A percentile compares a stretch with the other conserved stretches of the same genome.
These are phyloP conservation scores for Aphrocallistes beatrix DNA, from an alignment of 37 sponge, comb jelly and placozoan genomes.

Conservation along the genomic window DNA sequence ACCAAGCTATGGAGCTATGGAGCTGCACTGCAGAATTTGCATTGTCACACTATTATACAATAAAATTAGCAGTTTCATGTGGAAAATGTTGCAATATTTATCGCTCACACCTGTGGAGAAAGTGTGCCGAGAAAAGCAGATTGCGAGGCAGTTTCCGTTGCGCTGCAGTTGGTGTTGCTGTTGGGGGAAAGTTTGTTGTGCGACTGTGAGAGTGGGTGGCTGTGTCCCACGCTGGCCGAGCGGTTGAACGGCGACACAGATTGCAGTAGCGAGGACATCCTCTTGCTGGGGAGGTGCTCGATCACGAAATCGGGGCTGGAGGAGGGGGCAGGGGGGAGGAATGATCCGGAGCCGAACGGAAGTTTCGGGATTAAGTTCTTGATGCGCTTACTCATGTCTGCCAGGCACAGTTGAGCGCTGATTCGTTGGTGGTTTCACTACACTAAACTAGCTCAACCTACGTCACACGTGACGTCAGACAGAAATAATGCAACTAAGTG, in stretches of 20 bases:
- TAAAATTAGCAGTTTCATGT: not conserved
- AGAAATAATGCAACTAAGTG: no score
- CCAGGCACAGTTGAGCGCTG: no score
- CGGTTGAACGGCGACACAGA: not conserved
- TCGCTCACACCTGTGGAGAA: not conserved
- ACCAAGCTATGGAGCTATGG: not conserved
- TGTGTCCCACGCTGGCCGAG: not conserved
- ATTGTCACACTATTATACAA: not conserved
- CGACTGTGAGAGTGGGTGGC: not conserved
- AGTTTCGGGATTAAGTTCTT: not conserved
- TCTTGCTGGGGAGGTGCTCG: not conserved
- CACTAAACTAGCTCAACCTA: no score
- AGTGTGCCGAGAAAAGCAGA: not conserved
- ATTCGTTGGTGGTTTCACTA: no score
- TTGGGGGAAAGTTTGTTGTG: not conserved
- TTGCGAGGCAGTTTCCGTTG: no score
- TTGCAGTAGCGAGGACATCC: not conserved
- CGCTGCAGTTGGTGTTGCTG: no score
- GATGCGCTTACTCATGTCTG: slow-evolving; percentile 8
- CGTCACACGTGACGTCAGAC: no score
- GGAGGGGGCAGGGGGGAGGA: not conserved
- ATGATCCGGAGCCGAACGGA: not conserved
- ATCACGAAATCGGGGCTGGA: slow-evolving; percentile 5
- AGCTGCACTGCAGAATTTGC: not conserved
- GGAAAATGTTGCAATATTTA: not conserved